Conservation (phyloP, 2,888 invertebrate species). For the Lomographa bimaculata region DNA sequence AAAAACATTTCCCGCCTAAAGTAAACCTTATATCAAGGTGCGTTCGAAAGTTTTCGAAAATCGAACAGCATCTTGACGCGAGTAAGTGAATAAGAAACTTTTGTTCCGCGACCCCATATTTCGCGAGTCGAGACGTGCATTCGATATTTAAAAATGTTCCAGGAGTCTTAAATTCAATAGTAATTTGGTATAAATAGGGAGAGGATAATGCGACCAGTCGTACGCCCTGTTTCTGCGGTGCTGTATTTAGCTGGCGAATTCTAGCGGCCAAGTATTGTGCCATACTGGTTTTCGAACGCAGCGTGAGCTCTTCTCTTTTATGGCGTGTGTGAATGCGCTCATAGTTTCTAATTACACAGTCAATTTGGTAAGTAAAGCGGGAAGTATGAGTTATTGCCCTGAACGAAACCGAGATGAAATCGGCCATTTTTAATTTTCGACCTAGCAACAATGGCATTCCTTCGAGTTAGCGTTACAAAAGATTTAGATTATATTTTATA, state of each 20-base stretch:
- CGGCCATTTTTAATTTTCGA: conserved; percentile 58
- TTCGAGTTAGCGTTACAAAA: conserved; percentile 63
- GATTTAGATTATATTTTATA: conserved; percentile 51
- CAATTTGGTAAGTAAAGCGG: conserved; percentile 75
- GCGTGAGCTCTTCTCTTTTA: conserved; percentile 68
- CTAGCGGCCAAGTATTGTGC: conserved; percentile 67
- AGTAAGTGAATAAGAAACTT: conserved; percentile 46
- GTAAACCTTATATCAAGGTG: conserved; percentile 63
- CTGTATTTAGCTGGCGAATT: conserved; percentile 78
- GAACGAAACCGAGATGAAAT: conserved; percentile 71
- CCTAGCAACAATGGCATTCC: conserved; percentile 56
- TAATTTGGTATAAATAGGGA: conserved; percentile 73
- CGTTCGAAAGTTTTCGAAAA: conserved; percentile 47
- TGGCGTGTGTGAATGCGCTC: conserved; percentile 60
- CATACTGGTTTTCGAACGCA: conserved; percentile 73
- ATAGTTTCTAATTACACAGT: conserved; percentile 79
- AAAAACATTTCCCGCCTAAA: conserved; percentile 47
- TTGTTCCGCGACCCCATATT: conserved; percentile 50
- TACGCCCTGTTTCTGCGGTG: conserved; percentile 80
- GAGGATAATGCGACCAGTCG: conserved; percentile 60
- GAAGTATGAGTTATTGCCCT: conserved; percentile 75
- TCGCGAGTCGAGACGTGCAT: conserved; percentile 64
- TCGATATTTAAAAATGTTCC: conserved; percentile 71
- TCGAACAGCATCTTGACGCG: conserved; percentile 35
- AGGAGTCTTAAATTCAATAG: conserved; percentile 80